A percentile compares a stretch with the other conserved stretches of the same genome.
phyloP scores from a whole-genome alignment of 1,140 invertebrate genomes.

The Lysiphlebus fabarum region DNA sequence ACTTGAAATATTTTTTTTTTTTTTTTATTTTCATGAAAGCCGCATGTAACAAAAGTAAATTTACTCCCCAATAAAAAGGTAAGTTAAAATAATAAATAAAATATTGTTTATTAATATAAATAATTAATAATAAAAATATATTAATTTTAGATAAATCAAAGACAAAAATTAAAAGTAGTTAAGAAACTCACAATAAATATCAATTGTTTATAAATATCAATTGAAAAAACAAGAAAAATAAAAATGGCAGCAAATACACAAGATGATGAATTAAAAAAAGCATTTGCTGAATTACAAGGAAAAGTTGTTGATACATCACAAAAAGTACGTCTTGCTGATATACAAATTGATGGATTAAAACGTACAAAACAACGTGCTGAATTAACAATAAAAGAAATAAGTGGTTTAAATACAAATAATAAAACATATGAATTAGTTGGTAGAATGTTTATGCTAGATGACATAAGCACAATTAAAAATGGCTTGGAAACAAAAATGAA shows the following conservation, averaged over 20 bases:
- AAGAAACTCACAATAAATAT: no score
- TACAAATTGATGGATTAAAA: conserved; percentile 73
- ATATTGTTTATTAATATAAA: no score
- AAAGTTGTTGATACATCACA: conserved; percentile 79
- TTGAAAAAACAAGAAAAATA: not conserved
- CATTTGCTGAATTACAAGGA: conserved; percentile 78
- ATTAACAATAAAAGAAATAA: conserved; percentile 65
- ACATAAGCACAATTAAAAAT: conserved; percentile 63
- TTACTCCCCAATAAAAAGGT: no score
- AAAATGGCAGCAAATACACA: conserved; percentile 38
- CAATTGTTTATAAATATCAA: not conserved
- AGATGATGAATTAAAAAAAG: conserved; percentile 64
- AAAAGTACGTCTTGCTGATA: conserved; percentile 74
- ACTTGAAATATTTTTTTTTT: no score
- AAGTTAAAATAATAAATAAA: no score
- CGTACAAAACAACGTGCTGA: conserved; percentile 67
- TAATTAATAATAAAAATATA: no score
- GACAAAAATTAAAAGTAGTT: no score
- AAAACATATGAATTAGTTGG: conserved; percentile 78
- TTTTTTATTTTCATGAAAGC: no score
- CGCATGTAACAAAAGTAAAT: no score
- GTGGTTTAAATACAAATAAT: conserved; percentile 59
- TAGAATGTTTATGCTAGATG: conserved; percentile 77
- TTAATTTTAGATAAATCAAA: no score
- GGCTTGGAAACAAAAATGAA: conserved; percentile 64